A percentile compares a stretch with the other conserved stretches of the same genome.
These are phyloP conservation scores for Dinocampus coccinellae DNA, from an alignment of 2,888 invertebrate species.

Conservation along the genomic window DNA sequence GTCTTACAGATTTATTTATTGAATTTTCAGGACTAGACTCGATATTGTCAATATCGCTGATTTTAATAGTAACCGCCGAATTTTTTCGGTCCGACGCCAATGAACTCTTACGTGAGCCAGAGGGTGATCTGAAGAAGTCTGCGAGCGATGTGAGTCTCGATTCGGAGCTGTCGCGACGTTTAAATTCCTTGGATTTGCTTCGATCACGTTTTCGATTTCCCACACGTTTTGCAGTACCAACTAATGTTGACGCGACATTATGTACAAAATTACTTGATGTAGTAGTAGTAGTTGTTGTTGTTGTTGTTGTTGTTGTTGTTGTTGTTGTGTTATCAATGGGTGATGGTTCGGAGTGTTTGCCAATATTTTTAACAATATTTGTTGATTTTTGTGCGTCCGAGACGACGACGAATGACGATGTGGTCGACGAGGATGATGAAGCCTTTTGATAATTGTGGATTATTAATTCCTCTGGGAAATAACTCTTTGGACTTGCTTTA, in stretches of 20 bases:
- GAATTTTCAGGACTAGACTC: slow-evolving; percentile 66
- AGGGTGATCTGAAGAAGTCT: slow-evolving; percentile 66
- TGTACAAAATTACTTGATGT: slow-evolving; percentile 54
- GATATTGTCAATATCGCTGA: slow-evolving; percentile 59
- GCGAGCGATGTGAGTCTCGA: slow-evolving; percentile 62
- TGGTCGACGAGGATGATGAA: slow-evolving; percentile 18
- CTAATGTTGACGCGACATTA: slow-evolving; percentile 59
- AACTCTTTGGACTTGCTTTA: slow-evolving; percentile 33
- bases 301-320: slow-evolving; percentile 17
- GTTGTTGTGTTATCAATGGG: slow-evolving; percentile 16
- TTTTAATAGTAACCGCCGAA: slow-evolving; percentile 55
- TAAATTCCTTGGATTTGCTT: slow-evolving; percentile 65
- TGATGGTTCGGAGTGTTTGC: neutral
- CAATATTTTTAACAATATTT: neutral
- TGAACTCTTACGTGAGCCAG: slow-evolving; percentile 65
- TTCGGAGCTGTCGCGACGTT: slow-evolving; percentile 65
- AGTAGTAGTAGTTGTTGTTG: neutral
- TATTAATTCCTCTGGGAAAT: slow-evolving; percentile 47
- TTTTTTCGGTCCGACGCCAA: slow-evolving; percentile 61
- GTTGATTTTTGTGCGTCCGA: neutral
- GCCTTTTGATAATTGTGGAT: slow-evolving; percentile 45
- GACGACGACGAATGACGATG: slow-evolving; percentile 2
- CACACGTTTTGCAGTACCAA: slow-evolving; percentile 61
- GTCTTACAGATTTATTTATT: slow-evolving; percentile 52
- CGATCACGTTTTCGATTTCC: slow-evolving; percentile 64